A percentile compares a stretch with the other conserved stretches of the same genome.
Conservation (phyloP, 1,140 invertebrate species). For the Vanessa tameamea region DNA sequence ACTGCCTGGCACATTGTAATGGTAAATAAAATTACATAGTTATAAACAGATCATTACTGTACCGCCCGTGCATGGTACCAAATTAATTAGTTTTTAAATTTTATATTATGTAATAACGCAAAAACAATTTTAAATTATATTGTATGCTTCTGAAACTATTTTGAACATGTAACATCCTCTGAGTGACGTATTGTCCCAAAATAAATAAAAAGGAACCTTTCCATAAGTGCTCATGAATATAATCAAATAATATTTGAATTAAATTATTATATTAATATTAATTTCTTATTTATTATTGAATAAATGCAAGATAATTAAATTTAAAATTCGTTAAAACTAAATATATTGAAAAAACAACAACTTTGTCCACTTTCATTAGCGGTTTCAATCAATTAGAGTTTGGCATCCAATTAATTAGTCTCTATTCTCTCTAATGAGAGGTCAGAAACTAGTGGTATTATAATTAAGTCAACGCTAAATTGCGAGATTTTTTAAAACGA, state of each 20-base stretch:
- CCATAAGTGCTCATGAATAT: too few relatives aligned
- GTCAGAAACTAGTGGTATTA: neutral
- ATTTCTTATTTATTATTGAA: too few relatives aligned
- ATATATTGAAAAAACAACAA: neutral
- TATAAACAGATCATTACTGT: neutral
- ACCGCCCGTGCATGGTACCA: neutral
- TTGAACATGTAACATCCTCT: too few relatives aligned
- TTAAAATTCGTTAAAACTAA: neutral
- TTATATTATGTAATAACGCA: neutral
- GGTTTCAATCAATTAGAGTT: constrained; percentile 2
- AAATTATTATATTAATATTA: too few relatives aligned
- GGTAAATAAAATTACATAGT: neutral
- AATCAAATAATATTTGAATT: too few relatives aligned
- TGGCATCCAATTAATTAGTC: constrained; percentile 4
- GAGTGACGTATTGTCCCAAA: too few relatives aligned
- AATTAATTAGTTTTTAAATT: neutral
- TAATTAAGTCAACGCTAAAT: neutral
- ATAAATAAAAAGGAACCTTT: too few relatives aligned
- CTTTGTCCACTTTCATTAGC: neutral
- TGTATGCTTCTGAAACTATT: too few relatives aligned
- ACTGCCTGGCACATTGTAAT: constrained; percentile 7
- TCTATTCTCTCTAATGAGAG: constrained; percentile 10
- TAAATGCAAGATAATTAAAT: too few relatives aligned
- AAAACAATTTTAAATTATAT: too few relatives aligned
- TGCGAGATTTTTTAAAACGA: neutral